phyloP scores from a whole-genome alignment of 2,888 invertebrate species.

The Drosophila histrio region DNA sequence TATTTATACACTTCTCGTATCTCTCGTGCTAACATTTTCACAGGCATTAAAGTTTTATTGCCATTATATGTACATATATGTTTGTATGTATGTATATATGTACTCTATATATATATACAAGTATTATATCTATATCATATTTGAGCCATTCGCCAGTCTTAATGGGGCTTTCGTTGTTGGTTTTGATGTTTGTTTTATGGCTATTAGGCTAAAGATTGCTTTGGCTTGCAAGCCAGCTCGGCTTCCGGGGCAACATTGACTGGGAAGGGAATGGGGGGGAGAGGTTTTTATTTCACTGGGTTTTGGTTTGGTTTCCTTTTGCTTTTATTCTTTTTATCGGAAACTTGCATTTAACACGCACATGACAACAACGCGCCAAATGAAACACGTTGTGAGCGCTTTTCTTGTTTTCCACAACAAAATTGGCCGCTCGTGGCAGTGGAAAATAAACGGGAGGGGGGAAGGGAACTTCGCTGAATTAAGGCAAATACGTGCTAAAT shows the following conservation, averaged over 20 bases:
- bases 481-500: conserved; percentile 62
- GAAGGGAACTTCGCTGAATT: not conserved
- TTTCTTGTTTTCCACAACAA: conserved; percentile 1
- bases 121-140: conserved; percentile 18
- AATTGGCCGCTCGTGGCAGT: conserved; percentile 32
- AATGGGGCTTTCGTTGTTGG: conserved; percentile 17
- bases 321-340: conserved; percentile 46
- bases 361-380: conserved; percentile 54
- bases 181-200: conserved; percentile 48
- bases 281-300: not conserved
- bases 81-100: not conserved
- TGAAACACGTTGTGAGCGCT: conserved; percentile 19
- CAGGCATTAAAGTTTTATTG: conserved; percentile 18
- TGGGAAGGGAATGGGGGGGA: not conserved
- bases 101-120: not conserved
- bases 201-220: conserved; percentile 44
- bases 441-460: not conserved
- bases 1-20: not conserved
- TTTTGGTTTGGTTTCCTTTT: conserved; percentile 14
- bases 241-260: conserved; percentile 12
- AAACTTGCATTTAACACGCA: conserved; percentile 74
- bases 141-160: conserved; percentile 5
- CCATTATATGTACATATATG: not conserved
- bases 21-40: conserved; percentile 1
- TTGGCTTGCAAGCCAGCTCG: not conserved